Conservation (phyloP, 2,113 vertebrate species). For the Laticauda colubrina region DNA sequence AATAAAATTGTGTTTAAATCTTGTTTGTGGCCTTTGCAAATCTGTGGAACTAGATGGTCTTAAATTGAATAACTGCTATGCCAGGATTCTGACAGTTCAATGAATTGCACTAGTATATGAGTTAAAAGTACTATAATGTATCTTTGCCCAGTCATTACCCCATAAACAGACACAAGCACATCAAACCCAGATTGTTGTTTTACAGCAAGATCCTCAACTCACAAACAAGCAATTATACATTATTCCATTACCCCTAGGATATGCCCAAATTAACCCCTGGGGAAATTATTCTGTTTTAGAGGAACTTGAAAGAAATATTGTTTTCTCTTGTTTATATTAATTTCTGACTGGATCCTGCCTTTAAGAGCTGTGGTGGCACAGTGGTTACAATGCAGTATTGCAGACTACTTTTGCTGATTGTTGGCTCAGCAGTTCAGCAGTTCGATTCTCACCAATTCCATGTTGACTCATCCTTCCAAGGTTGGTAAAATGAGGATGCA, state of each 20-base stretch:
- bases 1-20: constrained; percentile 4
- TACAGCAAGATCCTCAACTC: background rate
- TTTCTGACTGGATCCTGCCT: background rate
- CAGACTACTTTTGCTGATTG: background rate
- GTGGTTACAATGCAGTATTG: background rate
- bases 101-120: background rate
- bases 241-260: background rate
- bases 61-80: background rate
- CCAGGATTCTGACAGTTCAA: background rate
- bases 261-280: background rate
- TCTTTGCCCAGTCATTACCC: background rate
- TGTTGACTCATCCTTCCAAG: background rate
- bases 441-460: background rate
- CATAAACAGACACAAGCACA: background rate
- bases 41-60: background rate
- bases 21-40: background rate
- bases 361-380: background rate
- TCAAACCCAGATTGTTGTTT: background rate
- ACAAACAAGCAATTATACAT: background rate
- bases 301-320: background rate
- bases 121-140: background rate
- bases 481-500: background rate
- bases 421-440: background rate
- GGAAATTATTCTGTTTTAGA: background rate
- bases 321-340: background rate